A percentile compares a stretch with the other conserved stretches of the same genome.
Evolutionary conservation across 2,113 vertebrate genomes (phyloP).

Genomic region (Anhinga rufa): DNA sequence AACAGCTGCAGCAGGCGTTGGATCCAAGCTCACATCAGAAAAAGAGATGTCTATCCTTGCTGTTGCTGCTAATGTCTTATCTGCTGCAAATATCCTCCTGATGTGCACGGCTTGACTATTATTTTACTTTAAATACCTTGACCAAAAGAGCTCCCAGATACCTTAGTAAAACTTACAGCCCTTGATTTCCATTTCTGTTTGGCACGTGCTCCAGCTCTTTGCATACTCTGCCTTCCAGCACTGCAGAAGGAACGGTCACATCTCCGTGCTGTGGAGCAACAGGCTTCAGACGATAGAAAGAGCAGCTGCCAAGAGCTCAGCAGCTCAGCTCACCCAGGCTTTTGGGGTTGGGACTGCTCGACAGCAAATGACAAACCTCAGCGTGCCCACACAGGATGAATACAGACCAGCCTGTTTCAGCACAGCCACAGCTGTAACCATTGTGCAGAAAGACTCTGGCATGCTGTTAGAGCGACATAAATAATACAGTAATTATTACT

Average conservation of each 20-base stretch:
- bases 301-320: neutral
- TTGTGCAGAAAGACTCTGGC: neutral
- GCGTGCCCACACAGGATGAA: neutral
- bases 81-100: neutral
- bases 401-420: neutral
- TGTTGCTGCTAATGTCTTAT: neutral
- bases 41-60: neutral
- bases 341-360: neutral
- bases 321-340: neutral
- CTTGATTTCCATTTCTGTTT: neutral
- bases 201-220: neutral
- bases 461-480: constrained; percentile 9
- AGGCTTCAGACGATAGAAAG: neutral
- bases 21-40: neutral
- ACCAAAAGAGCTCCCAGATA: neutral
- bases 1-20: neutral
- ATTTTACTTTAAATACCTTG: neutral
- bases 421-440: constrained; percentile 3
- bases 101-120: neutral
- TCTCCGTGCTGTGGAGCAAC: neutral
- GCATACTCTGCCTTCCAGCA: neutral
- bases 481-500: constrained; percentile 59
- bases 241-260: neutral
- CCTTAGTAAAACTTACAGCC: neutral
- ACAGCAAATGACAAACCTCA: neutral